Base-by-base conservation (phyloP, 2,113 vertebrate species). In the Odontophorus gujanensis region DNA sequence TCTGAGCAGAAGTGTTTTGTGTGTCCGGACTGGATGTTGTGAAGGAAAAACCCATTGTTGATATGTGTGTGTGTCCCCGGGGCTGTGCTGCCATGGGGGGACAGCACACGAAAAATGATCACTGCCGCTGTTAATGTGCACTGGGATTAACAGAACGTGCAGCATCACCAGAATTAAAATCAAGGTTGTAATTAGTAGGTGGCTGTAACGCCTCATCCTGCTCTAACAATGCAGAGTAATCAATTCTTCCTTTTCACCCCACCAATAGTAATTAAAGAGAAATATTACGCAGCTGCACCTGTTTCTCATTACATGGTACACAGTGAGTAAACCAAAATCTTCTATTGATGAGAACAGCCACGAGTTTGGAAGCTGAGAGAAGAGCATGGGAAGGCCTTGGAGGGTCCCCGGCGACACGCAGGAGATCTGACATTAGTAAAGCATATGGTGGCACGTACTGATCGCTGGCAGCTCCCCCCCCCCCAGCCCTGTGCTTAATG, bases 241-340 rank as follows among this genome's bases (percentile, higher is more conserved):
- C 97, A 97, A 97, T 97, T 97, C 92, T 92, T 80, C 62, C 67
- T 68, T 82, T 93, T 91, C 48, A 16, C 81, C 69, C 63, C 85
- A 94, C 95, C 97, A 97, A 95, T 92, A 97, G 97, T 97, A 98
- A 98, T 98, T 98, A 98, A 97, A 97, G 96, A 98, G 97, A 98
- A 98, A 97, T 97, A 98, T 96, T 96, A 89, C 59, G 88, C 73
- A 55, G 91, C 79, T 78, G 96, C 97, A 97, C 97, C 97, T 98
- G 97, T 80, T 96, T 97, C 96, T 97, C 93, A 90, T 96, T 95
- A 91, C 89, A 28, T 8, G 55, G 81, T 93, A 96, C 94, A 95
- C 91, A 87, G 89, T 92, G 89, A 97, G 95, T 89, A 96, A 97
- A 97, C 90, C 87, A 95, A 48, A 96, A 38, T 97, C 86, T 97